A percentile compares a stretch with the other conserved stretches of the same genome.
phyloP scores from a whole-genome alignment of 1,140 invertebrate genomes.

The Trachelipus rathkii region DNA sequence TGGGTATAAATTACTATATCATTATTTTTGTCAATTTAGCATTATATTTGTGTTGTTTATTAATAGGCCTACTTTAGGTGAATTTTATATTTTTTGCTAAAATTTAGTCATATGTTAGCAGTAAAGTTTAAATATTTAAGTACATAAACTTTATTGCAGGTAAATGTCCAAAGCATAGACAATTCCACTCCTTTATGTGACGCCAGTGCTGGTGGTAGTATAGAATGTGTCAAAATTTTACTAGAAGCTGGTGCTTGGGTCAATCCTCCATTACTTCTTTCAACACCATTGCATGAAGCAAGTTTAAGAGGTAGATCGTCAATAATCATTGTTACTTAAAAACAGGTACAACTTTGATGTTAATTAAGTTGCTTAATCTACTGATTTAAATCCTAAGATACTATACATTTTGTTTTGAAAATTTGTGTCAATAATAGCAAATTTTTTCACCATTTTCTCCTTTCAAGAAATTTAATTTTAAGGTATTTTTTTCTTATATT shows the following conservation, averaged over 20 bases:
- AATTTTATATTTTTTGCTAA: too few species aligned
- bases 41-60: neutral
- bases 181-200: conserved; percentile 40
- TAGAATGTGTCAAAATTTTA: conserved; percentile 31
- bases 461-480: too few species aligned
- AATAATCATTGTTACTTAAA: neutral
- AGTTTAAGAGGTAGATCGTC: conserved; percentile 30
- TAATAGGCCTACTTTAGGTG: too few species aligned
- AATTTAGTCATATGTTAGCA: neutral
- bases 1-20: conserved; percentile 31
- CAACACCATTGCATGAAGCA: conserved; percentile 43
- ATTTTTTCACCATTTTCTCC: too few species aligned
- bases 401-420: too few species aligned
- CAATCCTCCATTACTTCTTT: conserved; percentile 38
- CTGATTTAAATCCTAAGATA: too few species aligned
- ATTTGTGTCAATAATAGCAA: too few species aligned
- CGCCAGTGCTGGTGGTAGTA: conserved; percentile 35
- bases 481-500: too few species aligned
- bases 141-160: conserved; percentile 22
- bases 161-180: conserved; percentile 38
- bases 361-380: too few species aligned
- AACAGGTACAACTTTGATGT: neutral
- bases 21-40: neutral
- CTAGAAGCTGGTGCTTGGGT: conserved; percentile 32
- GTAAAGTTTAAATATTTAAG: neutral